Percentiles rank a stretch among this genome's conserved stretches.
Evolutionary conservation across 2,113 vertebrate genomes (phyloP).

Genomic region (Hemicordylus capensis): DNA sequence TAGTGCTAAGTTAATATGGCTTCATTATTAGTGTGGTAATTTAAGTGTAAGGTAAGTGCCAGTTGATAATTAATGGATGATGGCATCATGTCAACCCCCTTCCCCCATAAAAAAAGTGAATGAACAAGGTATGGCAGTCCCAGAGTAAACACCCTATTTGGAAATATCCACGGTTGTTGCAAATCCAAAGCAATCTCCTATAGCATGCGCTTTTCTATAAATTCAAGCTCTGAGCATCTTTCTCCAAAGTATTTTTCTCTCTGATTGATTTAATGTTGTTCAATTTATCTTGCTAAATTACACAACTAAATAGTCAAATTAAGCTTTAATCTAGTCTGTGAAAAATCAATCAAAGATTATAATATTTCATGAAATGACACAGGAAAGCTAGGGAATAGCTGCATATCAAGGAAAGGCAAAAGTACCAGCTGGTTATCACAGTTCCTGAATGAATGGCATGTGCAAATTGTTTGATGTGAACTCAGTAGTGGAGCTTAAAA

Average conservation of each 20-base stretch:
- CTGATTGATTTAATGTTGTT: not conserved
- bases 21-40: too few species aligned
- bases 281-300: not conserved
- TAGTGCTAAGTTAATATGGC: too few species aligned
- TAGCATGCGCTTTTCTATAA: not conserved
- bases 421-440: slow-evolving; percentile 72
- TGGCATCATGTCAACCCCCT: too few species aligned
- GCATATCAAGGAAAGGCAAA: slow-evolving; percentile 81
- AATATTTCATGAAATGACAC: not conserved
- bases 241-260: not conserved
- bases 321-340: not conserved
- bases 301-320: not conserved
- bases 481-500: slow-evolving; percentile 34
- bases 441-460: slow-evolving; percentile 49
- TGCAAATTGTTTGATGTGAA: slow-evolving; percentile 18
- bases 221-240: not conserved
- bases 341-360: slow-evolving; percentile 13
- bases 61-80: too few species aligned
- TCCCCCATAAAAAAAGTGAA: too few species aligned
- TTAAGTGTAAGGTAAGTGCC: too few species aligned
- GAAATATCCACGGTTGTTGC: not conserved
- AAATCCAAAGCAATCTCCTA: not conserved
- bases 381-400: not conserved
- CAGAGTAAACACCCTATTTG: too few species aligned
- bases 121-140: too few species aligned